Evolutionary conservation across 2,888 invertebrate species (phyloP), one percentile per base, ranked within the genome.

Genomic region (Syritta pipiens): DNA sequence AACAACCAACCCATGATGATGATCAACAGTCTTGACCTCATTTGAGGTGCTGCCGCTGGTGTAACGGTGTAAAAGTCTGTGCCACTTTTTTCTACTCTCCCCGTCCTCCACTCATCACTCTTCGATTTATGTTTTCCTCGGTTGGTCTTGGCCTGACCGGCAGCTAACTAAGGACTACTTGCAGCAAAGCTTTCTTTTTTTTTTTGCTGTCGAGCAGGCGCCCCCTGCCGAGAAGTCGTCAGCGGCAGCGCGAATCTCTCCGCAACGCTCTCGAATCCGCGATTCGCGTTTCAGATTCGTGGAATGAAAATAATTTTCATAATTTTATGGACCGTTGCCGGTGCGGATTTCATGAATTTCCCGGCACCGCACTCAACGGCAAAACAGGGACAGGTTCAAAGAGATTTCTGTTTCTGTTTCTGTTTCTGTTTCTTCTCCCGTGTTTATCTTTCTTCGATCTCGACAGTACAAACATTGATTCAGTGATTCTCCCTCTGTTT

Each of bases 21-120:
- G 32, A 67, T 75, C 68, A 75, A 68, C 68, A 60, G 46, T 26
- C 46, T 62, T 74, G 67, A 67, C 74, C 67, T 59, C 67, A 60
- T 59, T 74, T 51, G 51, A 24, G 19, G 10, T 22, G 37, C 28
- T 40, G 53, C 63, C 26, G 19, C 28, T n/a, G 17, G 17, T 6
- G 48, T 49, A 65, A 60, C 19, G 26, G 51, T 67, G 60, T 30
- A 30, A 42, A 57, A 60, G 68, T 62, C 37, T 53, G 35, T 62
- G 40, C 60, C 55, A 76, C 48, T 55, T 55, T 28, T 28, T n/a
- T 42, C 32, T 35, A 20, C 35, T 48, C 10, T n/a, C n/a, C n/a
- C n/a, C n/a, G n/a, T n/a, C n/a, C n/a, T n/a, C n/a, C n/a, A n/a
- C n/a, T n/a, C n/a, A n/a, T n/a, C n/a, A n/a, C n/a, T 42, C 5